phyloP scores from a whole-genome alignment of 2,797 vertebrate genomes.

The Lophius americanus region DNA sequence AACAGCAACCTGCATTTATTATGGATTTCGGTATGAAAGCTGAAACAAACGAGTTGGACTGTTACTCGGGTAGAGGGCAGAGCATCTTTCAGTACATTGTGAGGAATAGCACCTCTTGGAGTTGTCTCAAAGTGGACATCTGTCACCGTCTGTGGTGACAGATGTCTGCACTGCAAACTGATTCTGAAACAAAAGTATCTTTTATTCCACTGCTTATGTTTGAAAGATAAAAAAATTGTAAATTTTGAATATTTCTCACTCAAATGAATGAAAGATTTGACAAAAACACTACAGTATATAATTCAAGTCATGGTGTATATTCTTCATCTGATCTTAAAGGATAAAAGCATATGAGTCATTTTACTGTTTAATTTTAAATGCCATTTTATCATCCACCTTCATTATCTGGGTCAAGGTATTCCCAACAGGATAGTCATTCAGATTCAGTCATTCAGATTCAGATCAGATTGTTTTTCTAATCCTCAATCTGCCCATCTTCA shows the following conservation, averaged over 20 bases:
- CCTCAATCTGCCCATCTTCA: constrained; percentile 4
- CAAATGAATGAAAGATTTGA: too few relatives aligned
- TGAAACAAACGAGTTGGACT: not conserved
- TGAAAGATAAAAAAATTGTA: too few relatives aligned
- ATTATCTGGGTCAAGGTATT: constrained; percentile 63
- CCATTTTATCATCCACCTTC: constrained; percentile 45
- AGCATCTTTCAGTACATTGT: not conserved
- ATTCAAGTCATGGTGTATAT: too few relatives aligned
- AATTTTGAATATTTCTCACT: too few relatives aligned
- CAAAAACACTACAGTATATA: too few relatives aligned
- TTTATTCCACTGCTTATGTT: not conserved
- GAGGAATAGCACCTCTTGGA: not conserved
- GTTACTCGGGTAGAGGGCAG: not conserved
- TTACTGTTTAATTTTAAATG: constrained; percentile 44
- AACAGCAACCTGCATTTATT: constrained; percentile 1
- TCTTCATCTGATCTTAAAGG: too few relatives aligned
- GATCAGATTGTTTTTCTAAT: constrained; percentile 37
- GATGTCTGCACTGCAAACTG: not conserved
- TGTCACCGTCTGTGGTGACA: too few relatives aligned
- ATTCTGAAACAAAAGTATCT: not conserved
- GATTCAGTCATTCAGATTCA: constrained; percentile 38
- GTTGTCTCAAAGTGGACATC: constrained; percentile 3
- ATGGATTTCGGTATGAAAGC: not conserved
- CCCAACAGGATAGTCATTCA: constrained; percentile 40
- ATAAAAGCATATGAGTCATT: too few relatives aligned